Base-by-base conservation (phyloP, 1,140 invertebrate species). In the Drosophila paulistorum region DNA sequence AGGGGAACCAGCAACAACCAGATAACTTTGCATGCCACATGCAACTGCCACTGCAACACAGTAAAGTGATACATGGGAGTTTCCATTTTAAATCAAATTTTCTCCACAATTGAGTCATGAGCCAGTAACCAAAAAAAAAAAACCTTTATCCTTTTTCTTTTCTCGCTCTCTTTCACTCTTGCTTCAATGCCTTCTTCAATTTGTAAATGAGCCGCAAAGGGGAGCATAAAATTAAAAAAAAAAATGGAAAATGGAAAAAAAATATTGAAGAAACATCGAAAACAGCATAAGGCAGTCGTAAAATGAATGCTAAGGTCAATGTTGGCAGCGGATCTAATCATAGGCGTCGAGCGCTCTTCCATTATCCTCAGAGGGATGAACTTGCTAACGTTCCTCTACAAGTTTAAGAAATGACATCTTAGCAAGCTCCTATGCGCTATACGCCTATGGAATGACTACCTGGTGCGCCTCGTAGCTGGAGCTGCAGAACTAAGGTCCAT, bases 21-120 rank as follows among this genome's bases (percentile, higher is more conserved):
- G 58, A 61, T 72, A 68, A 65, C 79, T 90, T 90, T 79, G 86
- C 74, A 82, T 81, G 81, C 68, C 65, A 74, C 84, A 89, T 87
- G 83, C 84, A 77, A 89, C 80, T 37, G 62, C 10, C 7, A 37
- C 55, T 58, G 57, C 33, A 13, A 17, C 35, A 39, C 17, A 62
- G 23, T 26, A 62, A 11, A 23, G 17, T 20, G 17, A 26, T 26
- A 26, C 23, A 26, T 4, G 3, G 23, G 23, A 51, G 45, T 51
- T 51, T 51, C 20, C 17, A 51, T 23, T 51, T 51, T 10, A 51
- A 51, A 51, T 51, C 45, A 51, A 51, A 51, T 51, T 51, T 51
- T 23, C 45, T 23, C 45, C 45, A 48, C 45, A 23, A 51, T 51
- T 51, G 45, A 51, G 45, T 51, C 45, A 51, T 51, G 45, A 9